phyloP scores from a whole-genome alignment of 1,140 invertebrate genomes.

The Plutomurus gul region DNA sequence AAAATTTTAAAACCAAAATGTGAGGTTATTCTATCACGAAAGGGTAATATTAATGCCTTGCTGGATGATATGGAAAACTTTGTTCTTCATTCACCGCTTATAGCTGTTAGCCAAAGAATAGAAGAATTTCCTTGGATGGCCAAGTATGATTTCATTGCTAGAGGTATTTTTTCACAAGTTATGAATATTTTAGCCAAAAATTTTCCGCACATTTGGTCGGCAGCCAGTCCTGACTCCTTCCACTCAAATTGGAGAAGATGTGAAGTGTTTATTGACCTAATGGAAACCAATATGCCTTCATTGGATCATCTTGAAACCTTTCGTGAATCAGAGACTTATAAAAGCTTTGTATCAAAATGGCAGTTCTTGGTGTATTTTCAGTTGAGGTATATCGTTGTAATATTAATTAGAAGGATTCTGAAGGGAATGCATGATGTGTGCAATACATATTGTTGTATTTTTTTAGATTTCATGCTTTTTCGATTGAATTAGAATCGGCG shows the following conservation, averaged over 20 bases:
- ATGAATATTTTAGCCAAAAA: conserved; percentile 44
- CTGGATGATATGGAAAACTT: conserved; percentile 50
- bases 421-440: background rate
- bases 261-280: conserved; percentile 71
- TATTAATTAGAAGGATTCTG: background rate
- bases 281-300: conserved; percentile 70
- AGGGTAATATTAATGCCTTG: conserved; percentile 48
- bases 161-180: conserved; percentile 46
- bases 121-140: conserved; percentile 46
- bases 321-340: conserved; percentile 52
- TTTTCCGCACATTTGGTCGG: conserved; percentile 54
- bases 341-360: conserved; percentile 81
- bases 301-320: conserved; percentile 46
- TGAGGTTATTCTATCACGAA: conserved; percentile 42
- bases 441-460: background rate
- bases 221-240: conserved; percentile 50
- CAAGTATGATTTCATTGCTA: conserved; percentile 47
- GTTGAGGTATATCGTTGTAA: conserved; percentile 69
- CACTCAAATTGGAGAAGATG: conserved; percentile 50
- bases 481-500: conserved; percentile 50
- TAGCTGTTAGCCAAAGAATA: conserved; percentile 28
- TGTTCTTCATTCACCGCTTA: conserved; percentile 29
- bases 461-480: conserved; percentile 49
- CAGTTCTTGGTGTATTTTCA: conserved; percentile 95
- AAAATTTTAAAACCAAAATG: conserved; percentile 49